Evolutionary conservation across 2,113 vertebrate species (phyloP), one percentile per base, ranked within the genome.

Genomic region (Tapirus terrestris): DNA sequence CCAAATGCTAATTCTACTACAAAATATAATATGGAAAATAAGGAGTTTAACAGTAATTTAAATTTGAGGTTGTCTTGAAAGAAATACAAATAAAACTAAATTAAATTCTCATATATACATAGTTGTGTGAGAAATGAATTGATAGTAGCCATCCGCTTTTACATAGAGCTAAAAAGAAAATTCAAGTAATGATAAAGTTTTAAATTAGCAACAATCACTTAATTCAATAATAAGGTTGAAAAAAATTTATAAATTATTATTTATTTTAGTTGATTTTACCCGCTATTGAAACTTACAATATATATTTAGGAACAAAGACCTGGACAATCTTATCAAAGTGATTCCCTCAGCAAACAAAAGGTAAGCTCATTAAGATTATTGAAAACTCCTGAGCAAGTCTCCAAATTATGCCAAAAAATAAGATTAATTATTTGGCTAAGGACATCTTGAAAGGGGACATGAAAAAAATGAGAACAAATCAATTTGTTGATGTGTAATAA

Each of bases 321-420:
- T 90, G 77, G 86, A 96, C 60, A 87, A 79, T 92, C 81, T 97
- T 48, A 97, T 39, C 39, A 93, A 95, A 96, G 60, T 43, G 29
- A 95, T 11, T 9, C 31, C 53, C 56, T 95, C 93, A 97, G 65
- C 45, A 95, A 91, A 97, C 16, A 97, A 91, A 95, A 60, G 12
- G 65, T 93, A 80, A 82, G 65, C 29, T 68, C 92, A 39, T 53
- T 84, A 97, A 90, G 60, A 79, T 63, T 61, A 25, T 51, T 60
- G 39, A 73, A 73, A 72, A 45, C 12, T 96, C 56, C 2, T 73
- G 20, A 90, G 25, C 18, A 79, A 81, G 20, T 43, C 18, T 94
- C 23, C 36, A 95, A 20, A 73, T 61, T 83, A 25, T 73, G 11
- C 23, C 16, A 33, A 79, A 60, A 82, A 94, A 91, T 76, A 61